Evolutionary conservation across 2,113 vertebrate species (phyloP).

Genomic region (Pyrgilauda ruficollis): DNA sequence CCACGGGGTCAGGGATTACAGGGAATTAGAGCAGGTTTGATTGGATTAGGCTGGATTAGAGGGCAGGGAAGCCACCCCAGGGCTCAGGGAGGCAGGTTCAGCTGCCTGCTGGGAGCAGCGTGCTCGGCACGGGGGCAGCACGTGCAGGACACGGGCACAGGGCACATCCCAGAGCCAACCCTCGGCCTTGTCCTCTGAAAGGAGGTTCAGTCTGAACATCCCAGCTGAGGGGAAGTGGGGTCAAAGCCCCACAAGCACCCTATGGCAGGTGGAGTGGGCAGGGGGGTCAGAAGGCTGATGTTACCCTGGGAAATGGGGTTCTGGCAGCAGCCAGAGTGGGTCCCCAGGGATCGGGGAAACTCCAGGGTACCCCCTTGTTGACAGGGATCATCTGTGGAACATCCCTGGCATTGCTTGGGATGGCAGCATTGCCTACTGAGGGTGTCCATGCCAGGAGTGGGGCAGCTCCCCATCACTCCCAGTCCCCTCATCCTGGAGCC

Average conservation of each 20-base stretch:
- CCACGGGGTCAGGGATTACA: neutral
- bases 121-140: fast-evolving
- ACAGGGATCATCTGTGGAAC: neutral
- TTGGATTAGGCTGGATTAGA: slow-evolving; percentile 18
- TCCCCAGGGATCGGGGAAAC: fast-evolving
- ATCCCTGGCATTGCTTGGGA: neutral
- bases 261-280: neutral
- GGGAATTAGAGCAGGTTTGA: slow-evolving; percentile 20
- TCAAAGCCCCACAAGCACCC: neutral
- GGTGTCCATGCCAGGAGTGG: neutral
- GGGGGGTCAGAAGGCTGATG: neutral
- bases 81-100: neutral
- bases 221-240: fast-evolving
- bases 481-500: neutral
- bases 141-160: fast-evolving
- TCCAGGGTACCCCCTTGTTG: fast-evolving
- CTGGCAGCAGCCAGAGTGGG: neutral
- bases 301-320: neutral
- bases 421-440: fast-evolving
- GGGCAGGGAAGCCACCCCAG: neutral
- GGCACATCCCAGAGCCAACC: neutral
- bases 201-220: neutral
- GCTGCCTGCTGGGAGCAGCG: neutral
- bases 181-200: neutral
- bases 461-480: neutral